Evolutionary conservation across 2,113 vertebrate species (phyloP), one percentile per base, ranked within the genome.

Genomic region (Meleagris gallopavo): DNA sequence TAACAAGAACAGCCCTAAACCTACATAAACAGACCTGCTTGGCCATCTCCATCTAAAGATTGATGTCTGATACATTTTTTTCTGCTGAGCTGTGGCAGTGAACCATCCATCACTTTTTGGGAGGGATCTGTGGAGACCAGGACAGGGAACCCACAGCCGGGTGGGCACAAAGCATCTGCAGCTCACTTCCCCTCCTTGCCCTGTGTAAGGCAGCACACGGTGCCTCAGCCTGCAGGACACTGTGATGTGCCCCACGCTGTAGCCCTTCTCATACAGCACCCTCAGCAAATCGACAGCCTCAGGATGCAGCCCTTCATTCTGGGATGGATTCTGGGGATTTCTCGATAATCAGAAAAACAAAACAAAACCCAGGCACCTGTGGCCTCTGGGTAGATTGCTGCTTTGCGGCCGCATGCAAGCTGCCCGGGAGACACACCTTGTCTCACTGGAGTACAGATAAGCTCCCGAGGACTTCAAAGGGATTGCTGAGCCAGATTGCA

Each of bases 391-490:
- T 89, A 81, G 85, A 90, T 90, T 83, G 87, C 74, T 88, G 76
- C 77, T 90, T 93, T 94, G 73, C 1, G 7, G 96, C 94, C 58
- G 4, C 93, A 95, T 25, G 32, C 66, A 86, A 95, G 87, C 89
- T 94, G 91, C 16, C 75, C 0, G 0, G 60, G 86, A 90, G 95
- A 83, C 95, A 96, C 91, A 94, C 96, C 94, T 86, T 70, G 10
- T 61, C 94, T 96, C 78, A 45, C 89, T 86, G 75, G 71, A 94
- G 87, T 55, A 85, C 69, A 94, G 97, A 95, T 96, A 96, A 96
- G 86, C 93, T 95, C 69, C 72, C 55, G 11, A 77, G 66, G 85
- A 92, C 96, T 97, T 96, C 97, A 96, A 96, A 97, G 96, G 82
- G 67, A 87, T 91, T 90, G 87, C 87, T 95, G 91, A 96, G 83